These are phyloP conservation scores for Agrotis segetum DNA, from an alignment of 2,888 invertebrate species.

Conservation along the genomic window DNA sequence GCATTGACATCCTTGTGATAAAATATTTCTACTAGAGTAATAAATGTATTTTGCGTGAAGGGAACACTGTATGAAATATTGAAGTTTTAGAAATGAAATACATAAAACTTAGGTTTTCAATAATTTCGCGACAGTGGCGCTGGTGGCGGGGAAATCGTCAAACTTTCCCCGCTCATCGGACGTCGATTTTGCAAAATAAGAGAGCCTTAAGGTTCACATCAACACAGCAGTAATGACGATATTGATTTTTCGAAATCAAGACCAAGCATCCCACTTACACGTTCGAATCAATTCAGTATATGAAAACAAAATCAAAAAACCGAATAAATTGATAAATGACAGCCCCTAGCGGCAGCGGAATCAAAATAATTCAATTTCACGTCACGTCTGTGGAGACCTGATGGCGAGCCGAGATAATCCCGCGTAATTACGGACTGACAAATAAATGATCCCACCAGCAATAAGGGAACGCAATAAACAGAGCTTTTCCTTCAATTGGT, in stretches of 20 bases:
- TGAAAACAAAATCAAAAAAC: conserved; percentile 25
- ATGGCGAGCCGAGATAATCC: conserved; percentile 73
- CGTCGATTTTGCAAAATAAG: too few relatives aligned
- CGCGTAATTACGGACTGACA: conserved; percentile 71
- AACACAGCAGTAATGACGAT: background rate
- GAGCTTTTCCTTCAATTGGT: conserved; percentile 36
- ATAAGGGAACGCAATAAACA: conserved; percentile 38
- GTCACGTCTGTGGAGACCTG: conserved; percentile 68
- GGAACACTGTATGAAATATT: too few relatives aligned
- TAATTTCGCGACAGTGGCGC: too few relatives aligned
- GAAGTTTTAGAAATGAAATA: too few relatives aligned
- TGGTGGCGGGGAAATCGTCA: too few relatives aligned
- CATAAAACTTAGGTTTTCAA: too few relatives aligned
- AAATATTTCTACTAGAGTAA: too few relatives aligned
- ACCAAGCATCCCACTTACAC: background rate
- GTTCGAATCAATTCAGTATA: conserved; percentile 3
- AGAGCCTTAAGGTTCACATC: too few relatives aligned
- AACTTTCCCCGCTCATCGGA: too few relatives aligned
- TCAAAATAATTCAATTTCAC: conserved; percentile 70
- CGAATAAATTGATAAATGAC: conserved; percentile 29
- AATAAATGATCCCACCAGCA: conserved; percentile 57
- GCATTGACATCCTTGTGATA: too few relatives aligned
- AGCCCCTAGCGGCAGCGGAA: conserved; percentile 19
- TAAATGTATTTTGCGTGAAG: too few relatives aligned
- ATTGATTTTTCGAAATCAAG: background rate